Evolutionary conservation across 2,888 invertebrate genomes (phyloP).

Genomic region (Colostygia pectinataria): DNA sequence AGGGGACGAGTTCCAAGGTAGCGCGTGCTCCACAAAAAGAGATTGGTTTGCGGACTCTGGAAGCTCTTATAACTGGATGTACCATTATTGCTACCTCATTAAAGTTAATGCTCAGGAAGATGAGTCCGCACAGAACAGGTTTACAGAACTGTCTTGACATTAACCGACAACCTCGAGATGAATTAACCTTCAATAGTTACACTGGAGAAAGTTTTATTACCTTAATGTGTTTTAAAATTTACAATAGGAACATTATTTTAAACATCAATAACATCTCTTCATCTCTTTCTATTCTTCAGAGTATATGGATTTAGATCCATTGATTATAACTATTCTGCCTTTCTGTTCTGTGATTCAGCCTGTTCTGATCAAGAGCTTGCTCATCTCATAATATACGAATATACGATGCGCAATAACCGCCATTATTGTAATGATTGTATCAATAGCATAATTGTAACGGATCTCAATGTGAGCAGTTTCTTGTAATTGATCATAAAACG

Average conservation of each 20-base stretch:
- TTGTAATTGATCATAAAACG: conserved; percentile 33
- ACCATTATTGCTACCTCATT: conserved; percentile 44
- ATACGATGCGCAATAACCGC: conserved; percentile 15
- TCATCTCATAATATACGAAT: not conserved
- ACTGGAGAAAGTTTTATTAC: conserved; percentile 32
- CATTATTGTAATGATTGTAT: conserved; percentile 31
- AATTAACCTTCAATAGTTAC: conserved; percentile 31
- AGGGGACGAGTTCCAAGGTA: conserved; percentile 46
- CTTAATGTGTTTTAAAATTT: not conserved
- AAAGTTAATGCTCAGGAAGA: conserved; percentile 37
- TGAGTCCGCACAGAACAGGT: conserved; percentile 38
- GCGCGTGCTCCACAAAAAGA: conserved; percentile 45
- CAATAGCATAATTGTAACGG: conserved; percentile 42
- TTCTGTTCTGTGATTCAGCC: no score
- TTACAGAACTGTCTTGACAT: conserved; percentile 42
- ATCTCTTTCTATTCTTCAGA: no score
- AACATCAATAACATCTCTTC: no score
- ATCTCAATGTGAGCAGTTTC: conserved; percentile 45
- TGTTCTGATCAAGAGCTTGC: not conserved
- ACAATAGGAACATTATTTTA: no score
- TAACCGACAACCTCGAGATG: conserved; percentile 35
- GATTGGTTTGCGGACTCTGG: conserved; percentile 45
- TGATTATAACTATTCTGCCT: no score
- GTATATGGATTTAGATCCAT: no score
- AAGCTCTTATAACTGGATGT: conserved; percentile 45